phyloP scores from a whole-genome alignment of 2,888 invertebrate genomes.

The Yponomeuta plumbellus region DNA sequence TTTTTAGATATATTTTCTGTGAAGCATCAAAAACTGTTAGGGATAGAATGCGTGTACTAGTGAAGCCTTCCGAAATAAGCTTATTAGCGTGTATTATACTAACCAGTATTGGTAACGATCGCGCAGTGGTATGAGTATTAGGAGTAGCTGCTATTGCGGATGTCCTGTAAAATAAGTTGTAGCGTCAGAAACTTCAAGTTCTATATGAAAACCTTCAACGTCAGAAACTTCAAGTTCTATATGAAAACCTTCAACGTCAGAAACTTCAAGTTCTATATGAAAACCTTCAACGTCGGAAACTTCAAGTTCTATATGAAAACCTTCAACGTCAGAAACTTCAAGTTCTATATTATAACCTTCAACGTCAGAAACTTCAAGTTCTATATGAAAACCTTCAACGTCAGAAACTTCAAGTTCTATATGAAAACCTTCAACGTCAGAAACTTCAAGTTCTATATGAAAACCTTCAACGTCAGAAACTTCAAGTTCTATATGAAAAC shows the following conservation, averaged over 20 bases:
- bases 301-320: not conserved
- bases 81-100: slow-evolving; percentile 34
- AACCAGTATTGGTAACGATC: slow-evolving; percentile 83
- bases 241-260: not conserved
- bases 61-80: not conserved
- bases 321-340: no score
- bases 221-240: not conserved
- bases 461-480: no score
- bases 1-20: no score
- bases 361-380: no score
- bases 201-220: not conserved
- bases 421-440: no score
- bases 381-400: no score
- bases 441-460: no score
- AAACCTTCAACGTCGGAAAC: not conserved
- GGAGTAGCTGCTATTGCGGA: slow-evolving; percentile 59
- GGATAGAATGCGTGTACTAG: no score
- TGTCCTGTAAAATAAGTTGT: slow-evolving; percentile 44
- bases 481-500: no score
- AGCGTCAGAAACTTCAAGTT: slow-evolving; percentile 2
- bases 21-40: no score
- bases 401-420: no score
- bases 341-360: no score
- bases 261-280: not conserved
- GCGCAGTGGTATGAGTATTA: slow-evolving; percentile 60